Conservation (phyloP, 2,113 vertebrate genomes). For the Heterotis niloticus region DNA sequence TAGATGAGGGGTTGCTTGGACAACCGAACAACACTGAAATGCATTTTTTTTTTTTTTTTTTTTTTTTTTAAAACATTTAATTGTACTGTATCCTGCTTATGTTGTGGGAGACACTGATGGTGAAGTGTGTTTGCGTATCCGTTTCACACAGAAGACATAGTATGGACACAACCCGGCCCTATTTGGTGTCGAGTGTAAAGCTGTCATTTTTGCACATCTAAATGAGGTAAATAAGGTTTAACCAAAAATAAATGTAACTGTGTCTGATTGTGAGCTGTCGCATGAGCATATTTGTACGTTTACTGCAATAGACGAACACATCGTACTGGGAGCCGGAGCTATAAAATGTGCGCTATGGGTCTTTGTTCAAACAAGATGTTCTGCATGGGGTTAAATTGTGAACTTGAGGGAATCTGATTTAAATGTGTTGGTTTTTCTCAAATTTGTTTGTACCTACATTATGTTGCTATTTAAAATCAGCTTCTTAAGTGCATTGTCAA, state of each 20-base stretch:
- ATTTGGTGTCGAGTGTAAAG: neutral
- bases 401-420: slow-evolving; percentile 9
- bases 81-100: slow-evolving; percentile 8
- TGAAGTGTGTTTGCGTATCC: neutral
- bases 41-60: neutral
- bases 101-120: neutral
- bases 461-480: neutral
- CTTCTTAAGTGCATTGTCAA: neutral
- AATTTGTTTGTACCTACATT: no score
- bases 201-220: neutral
- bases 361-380: neutral
- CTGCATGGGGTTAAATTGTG: no score
- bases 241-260: slow-evolving; percentile 13
- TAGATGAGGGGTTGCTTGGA: neutral
- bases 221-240: slow-evolving; percentile 11
- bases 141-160: neutral
- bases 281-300: slow-evolving; percentile 14
- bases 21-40: neutral
- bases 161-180: neutral
- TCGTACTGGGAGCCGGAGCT: neutral
- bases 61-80: neutral
- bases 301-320: slow-evolving; percentile 12
- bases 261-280: slow-evolving; percentile 4
- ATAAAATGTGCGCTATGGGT: neutral
- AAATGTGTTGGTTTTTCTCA: neutral